Base-by-base conservation (phyloP, 2,113 vertebrate genomes). In the Sclerurus mexicanus region DNA sequence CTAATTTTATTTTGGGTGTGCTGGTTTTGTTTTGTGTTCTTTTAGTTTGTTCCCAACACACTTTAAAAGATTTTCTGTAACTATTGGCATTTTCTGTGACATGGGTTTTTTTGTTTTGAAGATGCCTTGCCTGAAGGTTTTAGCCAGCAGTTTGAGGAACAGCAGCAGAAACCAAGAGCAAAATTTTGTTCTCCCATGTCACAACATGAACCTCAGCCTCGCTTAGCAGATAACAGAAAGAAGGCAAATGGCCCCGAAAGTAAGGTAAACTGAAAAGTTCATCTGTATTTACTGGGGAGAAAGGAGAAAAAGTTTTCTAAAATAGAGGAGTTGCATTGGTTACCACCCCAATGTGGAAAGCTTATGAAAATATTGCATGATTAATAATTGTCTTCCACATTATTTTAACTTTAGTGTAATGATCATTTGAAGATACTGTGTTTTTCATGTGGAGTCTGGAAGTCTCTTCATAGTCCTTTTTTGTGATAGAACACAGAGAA, bases 51-150 rank as follows among this genome's bases (percentile, higher is more conserved):
- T 79, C 25, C 6, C 12, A 88, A 25, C 5, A 50, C 8, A 10
- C 9, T 52, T 80, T 4, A 39, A 58, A 87, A 35, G 19, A 37
- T 39, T 73, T 90, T 69, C 18, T 11, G 21, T 92, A 49, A 22
- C 75, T n/a, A 31, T 22, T 85, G 27, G n/a, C 23, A 10, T 37
- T 35, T 66, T 59, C 33, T 56, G 12, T 76, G 15, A 44, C 7
- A 1, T 25, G 17, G 1, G 0, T n/a, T 47, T 74, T 72, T 79
- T 74, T 79, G 4, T 94, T 94, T 95, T 94, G 71, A 96, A 99
- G 99, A 99, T 85, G 98, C 98, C 59, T 98, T 99, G 42, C 99
- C 99, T 28, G 99, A 99, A 88, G 99, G 99, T 87, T 99, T 99
- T 95, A 99, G 98, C 95, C 99, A 99, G 95, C 98, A 99, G 93